Base-by-base conservation (phyloP, 2,797 vertebrate species). In the Nyctalus aviator region DNA sequence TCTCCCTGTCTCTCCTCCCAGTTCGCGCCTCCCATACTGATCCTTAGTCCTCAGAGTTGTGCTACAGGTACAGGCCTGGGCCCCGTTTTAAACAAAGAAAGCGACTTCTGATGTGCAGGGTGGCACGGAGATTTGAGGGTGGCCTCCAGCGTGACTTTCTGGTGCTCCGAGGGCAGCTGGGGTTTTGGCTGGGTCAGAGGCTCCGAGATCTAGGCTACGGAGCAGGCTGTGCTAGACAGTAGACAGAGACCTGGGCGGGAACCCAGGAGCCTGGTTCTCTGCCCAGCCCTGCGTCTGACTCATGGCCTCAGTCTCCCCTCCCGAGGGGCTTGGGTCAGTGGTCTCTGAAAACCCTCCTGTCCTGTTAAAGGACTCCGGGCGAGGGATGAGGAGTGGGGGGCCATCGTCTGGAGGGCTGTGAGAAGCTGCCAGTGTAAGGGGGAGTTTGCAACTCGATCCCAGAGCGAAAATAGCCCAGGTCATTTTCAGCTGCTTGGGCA, bases 401-500 rank as follows among this genome's bases (percentile, higher is more conserved):
- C 41, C 0, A 57, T 84, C 76, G 87, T 93, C 76, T 94, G 53
- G 94, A 97, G 90, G 94, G 96, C 87, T 94, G 50, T 93, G 93
- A 88, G 96, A 93, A 92, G 93, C 86, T 84, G 96, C 90, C 92
- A 92, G 73, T 59, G 84, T 88, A 93, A 95, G 95, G 95, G 96
- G 97, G 96, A 97, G 96, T 96, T 92, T 95, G 97, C 96, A 97
- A 97, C 3, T 69, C 77, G 97, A 97, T 97, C 96, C 96, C 66
- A 89, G 81, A 93, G 91, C 96, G 92, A 97, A 97, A 97, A 97
- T 97, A 97, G 96, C 97, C 96, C 96, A 95, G 96, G 97, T 97
- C 97, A 96, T 97, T 97, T 97, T 97, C 97, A 97, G 97, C 97
- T 97, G 97, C 96, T 94, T 94, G 84, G 96, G 97, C 94, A 27